Percentiles rank a stretch among this genome's conserved stretches.
Conservation (phyloP, 2,113 vertebrate genomes). For the Xiphorhynchus elegans region DNA sequence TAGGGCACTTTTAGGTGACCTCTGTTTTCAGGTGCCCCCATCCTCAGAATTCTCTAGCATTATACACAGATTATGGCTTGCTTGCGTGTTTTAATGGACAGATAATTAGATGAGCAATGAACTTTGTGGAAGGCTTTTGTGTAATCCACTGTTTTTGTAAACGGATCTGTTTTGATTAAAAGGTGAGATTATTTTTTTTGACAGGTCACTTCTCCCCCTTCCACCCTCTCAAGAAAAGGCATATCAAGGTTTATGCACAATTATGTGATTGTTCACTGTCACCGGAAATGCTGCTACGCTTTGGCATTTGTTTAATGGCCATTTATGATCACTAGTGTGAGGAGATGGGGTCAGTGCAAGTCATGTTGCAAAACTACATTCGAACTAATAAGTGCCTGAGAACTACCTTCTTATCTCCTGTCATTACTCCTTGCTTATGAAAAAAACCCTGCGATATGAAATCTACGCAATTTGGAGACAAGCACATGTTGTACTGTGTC, state of each 20-base stretch:
- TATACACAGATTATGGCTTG: not conserved
- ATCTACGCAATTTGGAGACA: not conserved
- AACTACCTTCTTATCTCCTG: not conserved
- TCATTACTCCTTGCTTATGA: not conserved
- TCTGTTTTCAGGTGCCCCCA: not conserved
- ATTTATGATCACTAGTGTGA: not conserved
- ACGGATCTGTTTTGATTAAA: slow-evolving; percentile 15
- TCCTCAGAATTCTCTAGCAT: not conserved
- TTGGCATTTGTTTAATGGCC: not conserved
- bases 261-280: not conserved
- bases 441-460: not conserved
- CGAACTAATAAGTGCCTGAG: not conserved
- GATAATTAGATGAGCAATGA: slow-evolving; percentile 19
- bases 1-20: not conserved
- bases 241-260: rapidly evolving
- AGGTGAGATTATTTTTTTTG: not conserved
- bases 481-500: not conserved
- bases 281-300: not conserved
- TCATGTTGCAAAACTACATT: not conserved
- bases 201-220: not conserved
- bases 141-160: not conserved
- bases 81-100: not conserved
- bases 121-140: not conserved
- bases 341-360: not conserved
- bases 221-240: not conserved